A percentile compares a stretch with the other conserved stretches of the same genome.
Evolutionary conservation across 2,113 vertebrate species (phyloP).

Genomic region (Nerophis lumbriciformis): DNA sequence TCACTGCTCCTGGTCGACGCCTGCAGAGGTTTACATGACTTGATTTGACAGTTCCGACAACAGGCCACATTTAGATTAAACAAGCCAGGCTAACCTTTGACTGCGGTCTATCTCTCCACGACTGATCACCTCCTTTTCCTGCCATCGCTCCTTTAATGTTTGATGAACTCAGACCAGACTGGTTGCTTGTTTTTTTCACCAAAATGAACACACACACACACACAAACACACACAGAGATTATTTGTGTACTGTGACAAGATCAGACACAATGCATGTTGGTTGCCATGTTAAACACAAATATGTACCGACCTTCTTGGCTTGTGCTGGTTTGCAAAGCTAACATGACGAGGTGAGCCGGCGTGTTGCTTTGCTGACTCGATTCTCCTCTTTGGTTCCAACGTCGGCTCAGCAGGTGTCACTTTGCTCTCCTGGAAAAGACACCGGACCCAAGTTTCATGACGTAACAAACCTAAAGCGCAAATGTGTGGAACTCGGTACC

Average conservation of each 20-base stretch:
- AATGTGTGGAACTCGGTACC: too few relatives aligned
- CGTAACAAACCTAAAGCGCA: too few relatives aligned
- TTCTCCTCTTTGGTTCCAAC: constrained; percentile 15
- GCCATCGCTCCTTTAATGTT: constrained; percentile 8
- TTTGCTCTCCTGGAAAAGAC: not conserved
- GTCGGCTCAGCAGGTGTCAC: constrained; percentile 1
- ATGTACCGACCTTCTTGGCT: constrained; percentile 31
- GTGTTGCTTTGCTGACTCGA: constrained; percentile 10
- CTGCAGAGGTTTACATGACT: constrained; percentile 29
- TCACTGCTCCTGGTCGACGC: constrained; percentile 28
- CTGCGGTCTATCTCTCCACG: constrained; percentile 7
- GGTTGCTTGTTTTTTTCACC: constrained; percentile 33
- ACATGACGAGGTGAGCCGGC: constrained; percentile 5
- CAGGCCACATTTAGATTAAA: not conserved
- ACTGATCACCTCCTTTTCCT: constrained; percentile 7
- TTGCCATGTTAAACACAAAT: too few relatives aligned
- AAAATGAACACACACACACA: constrained; percentile 2
- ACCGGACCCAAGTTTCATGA: too few relatives aligned
- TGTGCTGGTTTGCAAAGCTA: constrained; percentile 21
- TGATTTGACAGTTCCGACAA: not conserved
- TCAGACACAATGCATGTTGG: too few relatives aligned
- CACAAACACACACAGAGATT: not conserved
- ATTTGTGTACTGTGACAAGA: too few relatives aligned
- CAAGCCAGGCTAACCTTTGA: constrained; percentile 35
- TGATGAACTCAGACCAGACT: constrained; percentile 11